Base-by-base conservation (phyloP, 2,888 invertebrate genomes). In the Podabrus alpinus region DNA sequence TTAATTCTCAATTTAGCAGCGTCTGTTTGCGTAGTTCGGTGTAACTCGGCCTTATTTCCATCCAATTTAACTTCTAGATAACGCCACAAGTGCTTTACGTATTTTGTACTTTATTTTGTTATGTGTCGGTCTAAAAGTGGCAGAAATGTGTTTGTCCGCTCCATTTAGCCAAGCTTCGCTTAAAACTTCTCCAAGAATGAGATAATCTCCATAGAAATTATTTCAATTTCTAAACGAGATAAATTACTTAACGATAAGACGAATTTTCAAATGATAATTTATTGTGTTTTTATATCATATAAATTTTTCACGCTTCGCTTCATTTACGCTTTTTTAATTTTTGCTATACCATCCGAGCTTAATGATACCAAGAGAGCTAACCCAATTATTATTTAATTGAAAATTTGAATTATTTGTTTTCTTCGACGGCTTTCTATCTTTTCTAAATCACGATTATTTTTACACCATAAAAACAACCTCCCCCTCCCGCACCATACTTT, bases 1-100 rank as follows among this genome's bases (percentile, higher is more conserved):
- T 84, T 83, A 84, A 83, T 84, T 84, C 80, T 80, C 82, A 80
- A 83, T 83, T 83, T 81, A 80, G 81, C 80, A 79, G 80, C 82
- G 81, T 83, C 82, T 82, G 82, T 83, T 83, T 81, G 82, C 81
- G 80, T 81, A 82, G 80, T 81, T 82, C 74, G 80, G 80, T 81
- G 73, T 76, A 76, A 77, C 77, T 74, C 75, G 68, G 72, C 74
- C 81, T 81, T 82, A 81, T 81, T 83, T 82, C 83, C 82, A 81
- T 80, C 82, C 81, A 83, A 83, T 83, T 83, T 82, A 82, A 81
- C 82, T 82, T 81, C 78, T 78, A 80, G 81, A 81, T 79, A 79
- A 74, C 76, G 79, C 81, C 80, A 73, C 77, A 73, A 77, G 73
- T 77, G 76, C 76, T 72, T 71, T 74, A 67, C 76, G 74, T 77